Evolutionary conservation across 1,140 invertebrate species (phyloP).

Genomic region (Dendrolimus punctatus): DNA sequence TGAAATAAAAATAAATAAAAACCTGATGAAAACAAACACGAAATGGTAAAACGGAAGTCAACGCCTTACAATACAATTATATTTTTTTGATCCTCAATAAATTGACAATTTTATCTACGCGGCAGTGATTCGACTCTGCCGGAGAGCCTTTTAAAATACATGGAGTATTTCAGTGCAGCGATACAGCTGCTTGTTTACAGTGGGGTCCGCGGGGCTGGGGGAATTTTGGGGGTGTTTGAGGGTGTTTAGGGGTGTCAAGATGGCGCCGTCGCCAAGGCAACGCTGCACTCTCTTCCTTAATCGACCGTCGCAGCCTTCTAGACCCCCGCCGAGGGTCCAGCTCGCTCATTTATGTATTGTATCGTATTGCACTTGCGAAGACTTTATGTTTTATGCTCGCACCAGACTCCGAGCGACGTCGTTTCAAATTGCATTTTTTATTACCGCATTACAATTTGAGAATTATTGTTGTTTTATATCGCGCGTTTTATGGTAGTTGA

Average conservation of each 20-base stretch:
- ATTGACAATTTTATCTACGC: slow-evolving; percentile 30
- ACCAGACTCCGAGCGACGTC: slow-evolving; percentile 4
- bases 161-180: slow-evolving; percentile 67
- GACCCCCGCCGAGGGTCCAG: slow-evolving; percentile 31
- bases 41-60: not conserved
- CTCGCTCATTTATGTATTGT: slow-evolving; percentile 56
- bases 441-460: not conserved
- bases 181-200: slow-evolving; percentile 65
- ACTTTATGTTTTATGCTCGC: slow-evolving; percentile 24
- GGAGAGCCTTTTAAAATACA: slow-evolving; percentile 56
- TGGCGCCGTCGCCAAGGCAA: slow-evolving; percentile 63
- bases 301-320: slow-evolving; percentile 55
- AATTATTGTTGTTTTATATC: no score
- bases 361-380: slow-evolving; percentile 57
- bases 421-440: not conserved
- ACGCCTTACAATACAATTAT: slow-evolving; percentile 10
- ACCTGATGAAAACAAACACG: not conserved
- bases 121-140: slow-evolving; percentile 27
- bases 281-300: slow-evolving; percentile 68
- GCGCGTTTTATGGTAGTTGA: no score
- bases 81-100: slow-evolving; percentile 23
- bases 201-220: slow-evolving; percentile 22
- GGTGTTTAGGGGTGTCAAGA: slow-evolving; percentile 38
- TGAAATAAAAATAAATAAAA: slow-evolving; percentile 1
- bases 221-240: slow-evolving; percentile 9